Conservation (phyloP, 1,140 invertebrate genomes). For the Trichomalopsis sarcophagae region DNA sequence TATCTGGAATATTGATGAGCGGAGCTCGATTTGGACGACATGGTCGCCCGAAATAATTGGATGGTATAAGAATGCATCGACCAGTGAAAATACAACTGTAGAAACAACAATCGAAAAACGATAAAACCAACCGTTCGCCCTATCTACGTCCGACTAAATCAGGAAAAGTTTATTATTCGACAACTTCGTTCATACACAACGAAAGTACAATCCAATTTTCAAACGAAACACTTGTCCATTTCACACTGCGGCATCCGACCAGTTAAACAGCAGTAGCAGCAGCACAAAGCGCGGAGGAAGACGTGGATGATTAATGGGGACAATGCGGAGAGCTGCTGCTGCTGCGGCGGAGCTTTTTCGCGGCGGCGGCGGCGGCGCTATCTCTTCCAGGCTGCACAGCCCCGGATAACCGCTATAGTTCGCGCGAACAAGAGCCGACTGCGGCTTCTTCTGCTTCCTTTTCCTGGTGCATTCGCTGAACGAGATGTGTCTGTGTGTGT, state of each 20-base stretch:
- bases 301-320: neutral
- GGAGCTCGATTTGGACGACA: no score
- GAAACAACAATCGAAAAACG: conserved; percentile 6
- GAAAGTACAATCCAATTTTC: no score
- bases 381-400: neutral
- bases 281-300: neutral
- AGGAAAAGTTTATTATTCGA: neutral
- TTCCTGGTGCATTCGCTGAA: neutral
- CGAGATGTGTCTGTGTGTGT: neutral
- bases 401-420: neutral
- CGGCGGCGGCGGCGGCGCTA: neutral
- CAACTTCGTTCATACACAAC: neutral
- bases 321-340: neutral
- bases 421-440: neutral
- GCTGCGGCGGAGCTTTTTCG: neutral
- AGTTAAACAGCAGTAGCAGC: no score
- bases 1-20: no score
- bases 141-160: neutral
- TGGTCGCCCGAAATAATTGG: no score
- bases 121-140: neutral
- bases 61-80: no score
- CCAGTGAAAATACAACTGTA: no score
- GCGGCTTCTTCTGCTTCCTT: conserved; percentile 2
- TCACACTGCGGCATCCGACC: neutral
- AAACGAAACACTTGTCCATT: neutral